Base-by-base conservation (phyloP, 1,140 invertebrate species). In the Solenopsis fugax region DNA sequence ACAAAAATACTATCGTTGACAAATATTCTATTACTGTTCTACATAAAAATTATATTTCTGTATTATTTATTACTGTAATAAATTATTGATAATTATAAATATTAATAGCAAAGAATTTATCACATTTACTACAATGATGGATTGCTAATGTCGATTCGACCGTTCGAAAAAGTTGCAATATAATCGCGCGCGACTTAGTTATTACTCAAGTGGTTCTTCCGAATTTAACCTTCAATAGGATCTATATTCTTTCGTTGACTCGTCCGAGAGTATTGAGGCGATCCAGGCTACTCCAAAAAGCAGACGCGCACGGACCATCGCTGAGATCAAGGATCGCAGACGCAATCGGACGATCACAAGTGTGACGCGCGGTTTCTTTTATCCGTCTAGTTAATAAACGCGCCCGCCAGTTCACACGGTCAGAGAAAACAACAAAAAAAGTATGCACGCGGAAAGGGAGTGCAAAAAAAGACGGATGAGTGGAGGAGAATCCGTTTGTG, bases 391-490 rank as follows among this genome's bases (percentile, higher is more conserved):
- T 80, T 80, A 54, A 69, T 65, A 54, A 69, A 69, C 48, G 45
- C 48, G 45, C n/a, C 77, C 52, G 10, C 5, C 77, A 80, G 77
- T 80, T 80, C 62, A 69, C 77, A 80, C 62, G 77, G 48, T 69
- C 62, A 18, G 34, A 34, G n/a, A 54, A 69, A 80, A 12, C 13
- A 9, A n/a, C 45, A 80, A 67, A 80, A 48, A 80, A 69, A 54
- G 50, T 37, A 41, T 37, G 13, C 48, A n/a, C 34, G 24, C 48
- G 7, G 10, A 54, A 48, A 4, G 16, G 21, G 34, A 67, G 41
- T n/a, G 64, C 34, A 24, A 80, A 80, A 80, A 80, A 69, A 6
- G 4, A 4, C 18, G n/a, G 7, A 9, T 16, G 29, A 29, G 12
- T 2, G 48, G 62, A 69, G 45, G 5, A 80, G 45, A 34, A 78